Evolutionary conservation across 35 echinoderm and acorn worm genomes (phyloP).

Genomic region (Diadema setosum): DNA sequence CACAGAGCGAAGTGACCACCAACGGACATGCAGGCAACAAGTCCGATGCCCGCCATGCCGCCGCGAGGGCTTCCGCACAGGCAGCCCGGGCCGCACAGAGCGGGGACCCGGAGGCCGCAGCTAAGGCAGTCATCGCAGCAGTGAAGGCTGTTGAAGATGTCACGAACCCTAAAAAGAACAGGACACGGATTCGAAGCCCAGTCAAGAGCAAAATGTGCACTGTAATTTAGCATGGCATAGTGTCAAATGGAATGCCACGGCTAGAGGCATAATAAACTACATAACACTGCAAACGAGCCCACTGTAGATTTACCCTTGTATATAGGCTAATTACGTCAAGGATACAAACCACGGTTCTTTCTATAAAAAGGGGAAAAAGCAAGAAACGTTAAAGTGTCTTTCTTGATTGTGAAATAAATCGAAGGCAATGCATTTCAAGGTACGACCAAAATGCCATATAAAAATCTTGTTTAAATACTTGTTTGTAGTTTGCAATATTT

Average conservation of each 20-base stretch:
- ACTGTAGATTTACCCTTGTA: too few species aligned
- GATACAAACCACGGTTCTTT: too few species aligned
- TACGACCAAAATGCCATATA: too few species aligned
- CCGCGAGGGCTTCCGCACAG: constrained; percentile 53
- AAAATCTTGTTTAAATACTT: too few species aligned
- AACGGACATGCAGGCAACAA: background rate
- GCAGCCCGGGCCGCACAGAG: constrained; percentile 69
- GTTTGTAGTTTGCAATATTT: too few species aligned
- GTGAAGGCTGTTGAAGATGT: constrained; percentile 48
- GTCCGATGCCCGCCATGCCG: constrained; percentile 21
- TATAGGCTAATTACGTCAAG: too few species aligned
- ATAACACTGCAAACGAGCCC: background rate
- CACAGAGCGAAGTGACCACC: background rate
- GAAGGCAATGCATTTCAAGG: too few species aligned
- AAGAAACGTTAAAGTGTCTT: too few species aligned
- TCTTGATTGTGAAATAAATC: too few species aligned
- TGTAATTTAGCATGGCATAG: background rate
- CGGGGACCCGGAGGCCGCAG: constrained; percentile 68
- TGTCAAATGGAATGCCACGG: background rate
- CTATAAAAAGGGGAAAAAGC: too few species aligned
- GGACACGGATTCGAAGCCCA: constrained; percentile 7
- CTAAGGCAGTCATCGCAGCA: constrained; percentile 53
- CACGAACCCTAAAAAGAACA: background rate
- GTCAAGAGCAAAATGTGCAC: constrained; percentile 71
- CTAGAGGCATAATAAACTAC: background rate